Percentiles rank a stretch among this genome's conserved stretches.
Conservation (phyloP, 2,888 invertebrate genomes). For the Danaus chrysippus region DNA sequence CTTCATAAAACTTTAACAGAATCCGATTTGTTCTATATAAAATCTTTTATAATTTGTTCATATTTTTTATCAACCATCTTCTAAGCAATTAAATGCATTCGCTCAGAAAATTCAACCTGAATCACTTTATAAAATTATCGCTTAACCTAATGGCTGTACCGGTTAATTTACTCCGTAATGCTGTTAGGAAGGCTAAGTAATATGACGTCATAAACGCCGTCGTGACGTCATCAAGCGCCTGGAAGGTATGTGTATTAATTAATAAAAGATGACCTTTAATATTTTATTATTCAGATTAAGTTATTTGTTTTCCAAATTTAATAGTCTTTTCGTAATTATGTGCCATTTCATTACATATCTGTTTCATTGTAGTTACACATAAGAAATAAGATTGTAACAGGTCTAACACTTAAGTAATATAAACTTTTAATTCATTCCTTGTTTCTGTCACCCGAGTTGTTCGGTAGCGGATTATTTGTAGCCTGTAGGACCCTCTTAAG, state of each 20-base stretch:
- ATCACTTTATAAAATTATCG: not conserved
- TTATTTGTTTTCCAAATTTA: no score
- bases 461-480: not conserved
- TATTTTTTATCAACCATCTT: no score
- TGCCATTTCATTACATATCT: no score
- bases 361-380: no score
- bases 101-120: no score
- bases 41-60: no score
- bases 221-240: not conserved
- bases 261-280: not conserved
- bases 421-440: constrained; percentile 5
- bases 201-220: not conserved
- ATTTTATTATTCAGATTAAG: not conserved
- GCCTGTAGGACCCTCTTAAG: not conserved
- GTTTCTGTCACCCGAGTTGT: not conserved
- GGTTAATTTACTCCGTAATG: not conserved
- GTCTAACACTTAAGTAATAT: not conserved
- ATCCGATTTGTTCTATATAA: no score
- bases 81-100: no score
- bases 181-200: not conserved
- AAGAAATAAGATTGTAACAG: not conserved
- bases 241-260: not conserved
- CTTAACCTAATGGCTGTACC: not conserved
- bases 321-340: no score
- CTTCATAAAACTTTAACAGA: not conserved